phyloP scores from a whole-genome alignment of 2,888 invertebrate species.

The Nephrocerus scutellatus region DNA sequence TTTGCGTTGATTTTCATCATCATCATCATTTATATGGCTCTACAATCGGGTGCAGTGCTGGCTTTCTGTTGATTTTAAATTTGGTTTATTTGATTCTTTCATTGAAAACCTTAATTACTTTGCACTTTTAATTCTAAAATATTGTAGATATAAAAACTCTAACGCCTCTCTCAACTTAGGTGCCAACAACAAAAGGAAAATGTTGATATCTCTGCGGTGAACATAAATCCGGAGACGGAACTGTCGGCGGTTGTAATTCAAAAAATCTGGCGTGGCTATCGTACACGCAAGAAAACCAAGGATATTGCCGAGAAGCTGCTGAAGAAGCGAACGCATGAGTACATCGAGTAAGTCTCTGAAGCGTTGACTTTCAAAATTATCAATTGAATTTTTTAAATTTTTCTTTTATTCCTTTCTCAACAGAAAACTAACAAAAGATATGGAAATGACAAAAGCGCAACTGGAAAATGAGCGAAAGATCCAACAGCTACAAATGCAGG shows the following conservation, averaged over 20 bases:
- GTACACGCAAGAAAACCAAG: slow-evolving; percentile 58
- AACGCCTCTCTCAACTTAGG: too few relatives aligned
- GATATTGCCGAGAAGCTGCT: slow-evolving; percentile 61
- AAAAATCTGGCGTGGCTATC: slow-evolving; percentile 79
- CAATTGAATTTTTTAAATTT: not conserved
- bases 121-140: too few relatives aligned
- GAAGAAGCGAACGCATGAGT: slow-evolving; percentile 70
- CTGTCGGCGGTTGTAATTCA: slow-evolving; percentile 72
- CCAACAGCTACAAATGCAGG: slow-evolving; percentile 82
- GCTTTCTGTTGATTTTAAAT: not conserved
- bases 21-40: too few relatives aligned
- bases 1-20: not conserved
- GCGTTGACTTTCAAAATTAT: not conserved
- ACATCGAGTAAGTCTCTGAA: slow-evolving; percentile 62
- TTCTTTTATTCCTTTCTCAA: slow-evolving; percentile 17
- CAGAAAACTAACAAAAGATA: slow-evolving; percentile 73
- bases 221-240: slow-evolving; percentile 38
- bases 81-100: not conserved
- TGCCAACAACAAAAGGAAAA: slow-evolving; percentile 37
- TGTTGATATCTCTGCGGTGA: slow-evolving; percentile 27
- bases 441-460: slow-evolving; percentile 78
- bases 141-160: too few relatives aligned
- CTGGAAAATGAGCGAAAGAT: slow-evolving; percentile 78
- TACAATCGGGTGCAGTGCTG: too few relatives aligned
- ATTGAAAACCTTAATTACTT: too few relatives aligned